Conservation (phyloP, 2,888 invertebrate genomes). For the Amblyjoppa fuscipennis region DNA sequence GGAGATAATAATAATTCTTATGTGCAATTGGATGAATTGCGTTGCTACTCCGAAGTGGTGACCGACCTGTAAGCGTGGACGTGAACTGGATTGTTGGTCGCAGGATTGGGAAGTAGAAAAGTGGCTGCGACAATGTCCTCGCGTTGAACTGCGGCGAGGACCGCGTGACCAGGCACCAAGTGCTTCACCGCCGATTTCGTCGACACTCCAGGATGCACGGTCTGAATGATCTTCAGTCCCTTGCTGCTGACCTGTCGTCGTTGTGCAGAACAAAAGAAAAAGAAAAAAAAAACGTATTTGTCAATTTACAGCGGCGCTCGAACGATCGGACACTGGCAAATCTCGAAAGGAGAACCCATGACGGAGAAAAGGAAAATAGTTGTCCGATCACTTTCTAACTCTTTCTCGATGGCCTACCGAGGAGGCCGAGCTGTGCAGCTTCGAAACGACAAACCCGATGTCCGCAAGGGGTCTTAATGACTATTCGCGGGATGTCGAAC, state of each 20-base stretch:
- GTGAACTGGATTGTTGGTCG: slow-evolving; percentile 97
- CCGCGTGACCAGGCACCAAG: slow-evolving; percentile 96
- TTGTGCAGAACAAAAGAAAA: slow-evolving; percentile 26
- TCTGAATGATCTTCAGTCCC: slow-evolving; percentile 97
- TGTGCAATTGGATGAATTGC: background rate
- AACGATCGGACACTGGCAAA: background rate
- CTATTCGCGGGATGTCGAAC: background rate
- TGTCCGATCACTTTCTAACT: slow-evolving; percentile 33
- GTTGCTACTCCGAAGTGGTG: background rate
- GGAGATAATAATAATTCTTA: background rate
- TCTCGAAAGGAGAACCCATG: slow-evolving; percentile 12
- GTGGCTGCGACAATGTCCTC: slow-evolving; percentile 98
- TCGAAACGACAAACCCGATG: slow-evolving; percentile 2
- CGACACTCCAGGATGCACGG: slow-evolving; percentile 85
- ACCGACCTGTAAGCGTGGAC: slow-evolving; percentile 92
- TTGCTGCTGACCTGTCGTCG: slow-evolving; percentile 92
- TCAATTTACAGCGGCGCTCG: slow-evolving; percentile 16
- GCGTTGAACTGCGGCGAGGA: slow-evolving; percentile 95
- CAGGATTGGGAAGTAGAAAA: slow-evolving; percentile 96
- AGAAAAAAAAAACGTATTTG: background rate
- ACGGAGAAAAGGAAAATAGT: background rate
- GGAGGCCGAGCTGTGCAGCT: slow-evolving; percentile 2
- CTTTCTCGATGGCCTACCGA: background rate
- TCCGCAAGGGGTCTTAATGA: background rate
- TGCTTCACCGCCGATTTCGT: slow-evolving; percentile 92